Evolutionary conservation across 2,797 vertebrate genomes (phyloP).

Genomic region (Poeciliopsis turneri): DNA sequence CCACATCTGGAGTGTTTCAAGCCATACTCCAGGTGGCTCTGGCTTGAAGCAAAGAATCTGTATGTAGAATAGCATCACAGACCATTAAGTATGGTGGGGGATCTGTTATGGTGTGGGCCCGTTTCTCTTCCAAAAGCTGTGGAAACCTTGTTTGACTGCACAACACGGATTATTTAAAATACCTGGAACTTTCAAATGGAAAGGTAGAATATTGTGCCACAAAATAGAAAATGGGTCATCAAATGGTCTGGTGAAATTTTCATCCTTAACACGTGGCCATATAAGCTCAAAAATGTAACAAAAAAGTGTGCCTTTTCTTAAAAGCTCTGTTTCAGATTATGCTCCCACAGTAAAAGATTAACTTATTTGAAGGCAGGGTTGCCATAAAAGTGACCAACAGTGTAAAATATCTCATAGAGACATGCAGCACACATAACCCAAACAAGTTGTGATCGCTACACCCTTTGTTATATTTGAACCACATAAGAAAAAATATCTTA

Average conservation of each 20-base stretch:
- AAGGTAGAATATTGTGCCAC: neutral
- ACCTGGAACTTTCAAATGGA: neutral
- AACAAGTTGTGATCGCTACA: neutral
- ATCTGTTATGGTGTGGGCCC: neutral
- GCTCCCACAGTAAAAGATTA: neutral
- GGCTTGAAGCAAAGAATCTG: neutral
- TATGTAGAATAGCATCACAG: neutral
- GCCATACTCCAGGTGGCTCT: neutral
- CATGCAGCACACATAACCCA: constrained; percentile 1
- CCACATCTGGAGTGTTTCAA: too few relatives aligned
- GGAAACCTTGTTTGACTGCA: neutral
- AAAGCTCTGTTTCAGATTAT: neutral
- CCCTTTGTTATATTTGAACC: constrained; percentile 8
- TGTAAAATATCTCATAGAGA: neutral
- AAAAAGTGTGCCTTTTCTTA: neutral
- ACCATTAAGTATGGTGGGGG: neutral
- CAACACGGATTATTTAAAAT: neutral
- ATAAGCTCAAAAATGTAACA: neutral
- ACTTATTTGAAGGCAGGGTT: neutral
- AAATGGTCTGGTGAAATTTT: neutral
- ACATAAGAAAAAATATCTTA: neutral
- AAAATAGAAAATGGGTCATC: neutral
- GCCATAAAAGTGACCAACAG: neutral
- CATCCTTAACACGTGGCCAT: neutral
- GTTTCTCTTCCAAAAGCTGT: neutral